phyloP scores from a whole-genome alignment of 2,888 invertebrate species.

The Sarcophaga carnaria region DNA sequence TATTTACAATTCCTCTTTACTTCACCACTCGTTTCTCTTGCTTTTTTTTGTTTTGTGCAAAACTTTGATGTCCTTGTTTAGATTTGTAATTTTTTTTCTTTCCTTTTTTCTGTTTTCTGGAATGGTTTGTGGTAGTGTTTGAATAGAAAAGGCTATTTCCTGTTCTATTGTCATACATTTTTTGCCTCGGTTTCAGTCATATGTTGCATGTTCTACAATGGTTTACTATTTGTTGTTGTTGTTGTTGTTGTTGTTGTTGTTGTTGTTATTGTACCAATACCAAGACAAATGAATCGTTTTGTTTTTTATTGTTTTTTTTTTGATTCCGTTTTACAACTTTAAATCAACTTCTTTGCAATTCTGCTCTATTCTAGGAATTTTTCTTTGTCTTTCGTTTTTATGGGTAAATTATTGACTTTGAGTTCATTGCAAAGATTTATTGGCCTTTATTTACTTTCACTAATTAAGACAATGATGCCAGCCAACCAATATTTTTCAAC shows the following conservation, averaged over 20 bases:
- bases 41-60: not conserved
- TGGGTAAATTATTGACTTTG: slow-evolving; percentile 33
- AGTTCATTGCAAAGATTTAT: slow-evolving; percentile 13
- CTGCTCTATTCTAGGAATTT: not conserved
- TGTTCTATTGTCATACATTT: slow-evolving; percentile 47
- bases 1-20: not conserved
- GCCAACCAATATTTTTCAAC: slow-evolving; percentile 8
- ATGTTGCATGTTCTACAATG: slow-evolving; percentile 13
- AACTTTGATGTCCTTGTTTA: slow-evolving; percentile 3
- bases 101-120: not conserved
- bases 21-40: not conserved
- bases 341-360: slow-evolving; percentile 32
- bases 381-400: slow-evolving; percentile 6
- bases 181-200: not conserved
- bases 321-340: slow-evolving; percentile 32
- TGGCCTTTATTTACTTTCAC: slow-evolving; percentile 18
- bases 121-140: slow-evolving; percentile 20
- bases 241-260: not conserved
- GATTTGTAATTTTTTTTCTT: not conserved
- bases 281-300: slow-evolving; percentile 53
- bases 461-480: slow-evolving; percentile 17
- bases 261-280: slow-evolving; percentile 2
- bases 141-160: slow-evolving; percentile 59
- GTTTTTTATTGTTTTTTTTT: not conserved
- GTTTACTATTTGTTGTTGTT: not conserved